These are phyloP conservation scores for Pseudomugil gertrudae DNA, from an alignment of 2,797 vertebrate genomes.

Conservation along the genomic window DNA sequence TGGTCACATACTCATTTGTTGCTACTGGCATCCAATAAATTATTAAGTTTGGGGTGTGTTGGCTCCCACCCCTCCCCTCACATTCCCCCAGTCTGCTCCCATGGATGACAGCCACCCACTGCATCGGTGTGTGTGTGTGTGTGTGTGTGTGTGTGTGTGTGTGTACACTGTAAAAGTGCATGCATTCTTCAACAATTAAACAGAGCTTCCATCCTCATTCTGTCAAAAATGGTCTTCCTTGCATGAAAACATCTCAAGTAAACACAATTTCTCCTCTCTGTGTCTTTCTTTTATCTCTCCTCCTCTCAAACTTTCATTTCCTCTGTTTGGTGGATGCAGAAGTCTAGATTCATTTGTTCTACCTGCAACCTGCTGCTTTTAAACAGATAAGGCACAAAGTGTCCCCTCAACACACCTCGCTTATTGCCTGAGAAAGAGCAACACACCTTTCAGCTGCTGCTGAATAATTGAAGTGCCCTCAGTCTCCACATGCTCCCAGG, in stretches of 20 bases:
- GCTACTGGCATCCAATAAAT: slow-evolving; percentile 93
- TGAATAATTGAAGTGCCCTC: slow-evolving; percentile 87
- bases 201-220: slow-evolving; percentile 79
- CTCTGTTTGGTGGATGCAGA: background rate
- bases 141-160: slow-evolving; percentile 2
- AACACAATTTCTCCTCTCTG: slow-evolving; percentile 8
- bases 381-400: background rate
- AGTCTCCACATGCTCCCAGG: slow-evolving; percentile 82
- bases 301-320: background rate
- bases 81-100: slow-evolving; percentile 68
- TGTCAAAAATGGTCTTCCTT: slow-evolving; percentile 83
- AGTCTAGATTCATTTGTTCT: background rate
- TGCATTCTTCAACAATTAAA: slow-evolving; percentile 77
- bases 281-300: background rate
- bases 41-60: slow-evolving; percentile 89
- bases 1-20: slow-evolving; percentile 89
- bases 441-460: slow-evolving; percentile 78
- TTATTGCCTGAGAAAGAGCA: slow-evolving; percentile 73
- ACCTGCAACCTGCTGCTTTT: background rate
- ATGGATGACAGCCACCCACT: slow-evolving; percentile 70
- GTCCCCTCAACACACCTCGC: slow-evolving; percentile 23
- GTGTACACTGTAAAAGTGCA: slow-evolving; percentile 49
- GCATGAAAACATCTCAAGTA: slow-evolving; percentile 58
- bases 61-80: slow-evolving; percentile 55
- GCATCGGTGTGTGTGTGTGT: slow-evolving; percentile 15